Base-by-base conservation (phyloP, 2,797 vertebrate genomes). In the Hipposideros larvatus region DNA sequence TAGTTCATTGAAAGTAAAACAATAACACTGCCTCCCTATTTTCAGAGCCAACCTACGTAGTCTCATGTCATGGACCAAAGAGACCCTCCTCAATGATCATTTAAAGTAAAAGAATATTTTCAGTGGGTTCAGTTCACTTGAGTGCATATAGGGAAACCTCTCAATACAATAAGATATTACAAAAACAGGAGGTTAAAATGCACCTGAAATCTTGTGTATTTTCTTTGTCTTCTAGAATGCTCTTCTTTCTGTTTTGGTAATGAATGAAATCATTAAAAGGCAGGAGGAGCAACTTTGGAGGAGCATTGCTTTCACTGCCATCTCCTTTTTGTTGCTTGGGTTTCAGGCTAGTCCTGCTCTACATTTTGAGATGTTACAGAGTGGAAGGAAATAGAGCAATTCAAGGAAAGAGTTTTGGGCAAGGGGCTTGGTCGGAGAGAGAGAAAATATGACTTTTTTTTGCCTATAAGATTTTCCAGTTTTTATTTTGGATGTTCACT, bases 91-190 rank as follows among this genome's bases (percentile, higher is more conserved):
- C 9, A 63, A 24, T 57, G 18, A 9, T 11, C 26, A 34, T 93
- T 90, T n/a, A 74, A 84, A 75, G 11, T 61, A 71, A 93, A 92
- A 93, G 6, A 71, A 61, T 63, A 70, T 57, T 95, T 87, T 90
- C 9, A 57, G 28, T 71, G 18, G 28, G 19, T 74, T 43, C n/a
- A 78, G 18, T 68, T 87, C 10, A 75, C 10, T 28, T 90, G n/a
- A 9, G 51, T 78, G 37, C 37, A 51, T 77, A 2, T n/a, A 80
- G 70, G 73, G 43, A 91, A 87, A 43, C 24, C 0, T 71, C 14
- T 46, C 16, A 18, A 2, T 51, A 73, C 18, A 77, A n/a, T 43
- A 87, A 61, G 46, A 63, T 1, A 41, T 65, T 19, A 86, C 8
- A 80, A 71, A 97, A 91, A 24, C 9, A 43, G 77, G 37, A 89